phyloP scores from a whole-genome alignment of 2,113 vertebrate genomes.

The Dunckerocampus dactyliophorus region DNA sequence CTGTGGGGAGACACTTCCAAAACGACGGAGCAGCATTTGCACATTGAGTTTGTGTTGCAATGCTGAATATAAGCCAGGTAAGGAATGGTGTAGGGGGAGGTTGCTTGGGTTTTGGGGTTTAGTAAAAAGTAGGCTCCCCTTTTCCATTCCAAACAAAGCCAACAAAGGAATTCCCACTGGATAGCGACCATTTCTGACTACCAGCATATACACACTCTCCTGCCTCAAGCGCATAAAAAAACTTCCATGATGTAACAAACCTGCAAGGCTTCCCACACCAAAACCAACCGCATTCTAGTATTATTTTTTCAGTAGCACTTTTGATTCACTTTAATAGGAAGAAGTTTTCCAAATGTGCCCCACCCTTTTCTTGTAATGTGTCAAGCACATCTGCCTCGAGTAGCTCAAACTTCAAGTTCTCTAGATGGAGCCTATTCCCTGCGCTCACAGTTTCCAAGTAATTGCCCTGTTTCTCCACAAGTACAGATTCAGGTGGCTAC shows the following conservation, averaged over 20 bases:
- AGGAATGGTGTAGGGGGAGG: not conserved
- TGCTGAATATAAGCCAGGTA: constrained; percentile 7
- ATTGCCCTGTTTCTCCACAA: constrained; percentile 61
- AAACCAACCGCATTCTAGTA: constrained; percentile 9
- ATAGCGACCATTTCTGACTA: constrained; percentile 43
- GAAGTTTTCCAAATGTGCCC: constrained; percentile 30
- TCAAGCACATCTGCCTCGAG: constrained; percentile 1
- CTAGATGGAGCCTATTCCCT: constrained; percentile 53
- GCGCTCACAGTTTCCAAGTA: constrained; percentile 58
- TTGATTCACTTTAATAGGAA: constrained; percentile 38
- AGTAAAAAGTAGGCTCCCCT: constrained; percentile 12
- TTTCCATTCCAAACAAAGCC: constrained; percentile 48
- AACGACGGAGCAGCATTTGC: constrained; percentile 23
- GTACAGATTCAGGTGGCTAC: constrained; percentile 38
- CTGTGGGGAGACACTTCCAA: constrained; percentile 44
- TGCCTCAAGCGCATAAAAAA: constrained; percentile 3
- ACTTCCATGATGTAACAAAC: constrained; percentile 61
- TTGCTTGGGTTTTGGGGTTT: constrained; percentile 3
- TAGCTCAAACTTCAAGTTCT: constrained; percentile 34
- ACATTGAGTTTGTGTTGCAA: constrained; percentile 15
- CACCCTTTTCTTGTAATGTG: constrained; percentile 13
- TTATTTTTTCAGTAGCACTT: constrained; percentile 28
- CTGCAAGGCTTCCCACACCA: constrained; percentile 42
- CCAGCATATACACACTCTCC: constrained; percentile 10
- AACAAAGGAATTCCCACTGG: constrained; percentile 64